Conservation (phyloP, 2,888 invertebrate species). For the Melanostoma mellinum region DNA sequence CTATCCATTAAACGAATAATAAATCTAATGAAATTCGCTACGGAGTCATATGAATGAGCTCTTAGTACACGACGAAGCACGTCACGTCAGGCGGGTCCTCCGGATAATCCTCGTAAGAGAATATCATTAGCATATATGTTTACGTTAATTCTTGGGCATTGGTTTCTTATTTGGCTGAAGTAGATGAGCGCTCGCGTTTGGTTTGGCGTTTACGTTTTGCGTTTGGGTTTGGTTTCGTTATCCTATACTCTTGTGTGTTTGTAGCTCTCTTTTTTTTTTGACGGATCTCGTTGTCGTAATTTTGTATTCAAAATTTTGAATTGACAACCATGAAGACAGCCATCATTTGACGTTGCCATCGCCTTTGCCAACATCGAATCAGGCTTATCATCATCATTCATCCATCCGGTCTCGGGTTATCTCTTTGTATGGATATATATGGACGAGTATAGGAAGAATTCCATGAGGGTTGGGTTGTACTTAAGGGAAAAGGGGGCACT, state of each 20-base stretch:
- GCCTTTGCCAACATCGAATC: constrained; percentile 55
- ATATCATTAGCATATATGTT: constrained; percentile 76
- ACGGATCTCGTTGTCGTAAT: constrained; percentile 69
- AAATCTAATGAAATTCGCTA: constrained; percentile 68
- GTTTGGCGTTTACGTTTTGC: constrained; percentile 2
- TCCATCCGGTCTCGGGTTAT: constrained; percentile 61
- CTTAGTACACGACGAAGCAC: constrained; percentile 25
- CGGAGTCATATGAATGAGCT: constrained; percentile 61
- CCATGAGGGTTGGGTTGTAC: constrained; percentile 17
- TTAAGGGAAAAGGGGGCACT: constrained; percentile 17
- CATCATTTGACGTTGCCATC: constrained; percentile 71
- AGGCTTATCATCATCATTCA: constrained; percentile 70
- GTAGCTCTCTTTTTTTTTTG: constrained; percentile 55
- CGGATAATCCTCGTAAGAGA: constrained; percentile 74
- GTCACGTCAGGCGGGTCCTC: constrained; percentile 39
- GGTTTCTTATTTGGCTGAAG: constrained; percentile 71
- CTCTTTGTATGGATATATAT: constrained; percentile 34
- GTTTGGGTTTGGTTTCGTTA: no score
- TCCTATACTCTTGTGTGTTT: background rate
- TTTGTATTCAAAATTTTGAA: constrained; percentile 71
- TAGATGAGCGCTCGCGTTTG: constrained; percentile 55
- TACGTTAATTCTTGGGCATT: constrained; percentile 75
- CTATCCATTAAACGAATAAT: constrained; percentile 71
- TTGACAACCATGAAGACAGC: constrained; percentile 69
- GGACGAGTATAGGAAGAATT: constrained; percentile 21